Evolutionary conservation across 2,888 invertebrate species (phyloP).

Genomic region (Oasisia sp.): DNA sequence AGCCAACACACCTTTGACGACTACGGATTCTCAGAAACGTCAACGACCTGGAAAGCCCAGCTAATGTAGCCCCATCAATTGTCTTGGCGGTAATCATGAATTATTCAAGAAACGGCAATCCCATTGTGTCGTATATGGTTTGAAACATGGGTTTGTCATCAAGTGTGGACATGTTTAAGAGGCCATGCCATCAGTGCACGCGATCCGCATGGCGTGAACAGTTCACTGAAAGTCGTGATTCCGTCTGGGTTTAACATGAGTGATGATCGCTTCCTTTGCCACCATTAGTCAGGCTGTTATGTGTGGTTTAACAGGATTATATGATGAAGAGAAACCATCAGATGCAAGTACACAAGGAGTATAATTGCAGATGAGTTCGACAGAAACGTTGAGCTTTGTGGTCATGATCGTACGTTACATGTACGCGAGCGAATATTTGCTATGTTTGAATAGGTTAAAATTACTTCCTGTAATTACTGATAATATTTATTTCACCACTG

Average conservation of each 20-base stretch:
- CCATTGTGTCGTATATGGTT: neutral
- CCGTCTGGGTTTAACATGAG: neutral
- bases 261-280: neutral
- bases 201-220: neutral
- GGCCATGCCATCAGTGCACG: neutral
- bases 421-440: no score
- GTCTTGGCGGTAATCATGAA: neutral
- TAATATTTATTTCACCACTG: no score
- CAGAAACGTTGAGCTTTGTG: no score
- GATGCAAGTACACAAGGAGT: no score
- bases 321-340: neutral
- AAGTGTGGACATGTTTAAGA: slow-evolving; percentile 6
- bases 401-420: no score
- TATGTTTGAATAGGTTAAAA: no score
- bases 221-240: neutral
- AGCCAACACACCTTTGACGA: neutral
- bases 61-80: neutral
- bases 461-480: no score
- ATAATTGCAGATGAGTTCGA: no score
- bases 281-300: neutral
- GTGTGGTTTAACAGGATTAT: neutral
- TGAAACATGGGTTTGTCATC: neutral
- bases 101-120: neutral
- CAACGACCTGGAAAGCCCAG: neutral
- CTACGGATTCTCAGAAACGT: neutral